A percentile compares a stretch with the other conserved stretches of the same genome.
phyloP scores from a whole-genome alignment of 2,113 vertebrate species.

The Leiothrix lutea region DNA sequence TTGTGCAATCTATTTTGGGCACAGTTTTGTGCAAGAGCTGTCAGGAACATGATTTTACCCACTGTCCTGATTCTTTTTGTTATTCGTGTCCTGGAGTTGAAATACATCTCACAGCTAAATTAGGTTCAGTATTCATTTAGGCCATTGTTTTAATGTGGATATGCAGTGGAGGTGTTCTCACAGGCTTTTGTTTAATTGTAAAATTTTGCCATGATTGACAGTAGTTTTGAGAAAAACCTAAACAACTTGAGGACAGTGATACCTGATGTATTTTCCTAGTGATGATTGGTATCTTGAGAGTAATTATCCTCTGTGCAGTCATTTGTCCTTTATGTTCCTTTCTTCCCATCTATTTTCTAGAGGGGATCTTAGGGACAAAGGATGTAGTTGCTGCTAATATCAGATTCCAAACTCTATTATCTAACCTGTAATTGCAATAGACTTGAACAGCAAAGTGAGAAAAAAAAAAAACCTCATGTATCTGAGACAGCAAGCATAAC shows the following conservation, averaged over 20 bases:
- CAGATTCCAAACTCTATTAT: not conserved
- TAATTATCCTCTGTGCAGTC: not conserved
- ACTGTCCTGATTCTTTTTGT: not conserved
- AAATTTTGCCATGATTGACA: not conserved
- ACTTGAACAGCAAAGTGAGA: constrained; percentile 30
- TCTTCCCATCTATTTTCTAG: not conserved
- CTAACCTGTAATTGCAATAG: constrained; percentile 44
- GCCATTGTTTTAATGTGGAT: not conserved
- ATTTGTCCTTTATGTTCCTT: not conserved
- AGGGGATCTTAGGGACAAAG: not conserved
- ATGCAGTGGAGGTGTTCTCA: not conserved
- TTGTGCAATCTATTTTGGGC: not conserved
- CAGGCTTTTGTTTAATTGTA: not conserved
- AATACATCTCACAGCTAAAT: not conserved
- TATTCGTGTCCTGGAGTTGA: not conserved
- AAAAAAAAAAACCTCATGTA: constrained; percentile 20
- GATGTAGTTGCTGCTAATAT: not conserved
- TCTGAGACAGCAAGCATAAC: constrained; percentile 36
- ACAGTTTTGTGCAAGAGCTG: not conserved
- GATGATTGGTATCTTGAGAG: not conserved
- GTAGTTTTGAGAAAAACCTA: not conserved
- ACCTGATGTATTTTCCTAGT: not conserved
- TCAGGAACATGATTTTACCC: not conserved
- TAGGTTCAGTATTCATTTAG: not conserved
- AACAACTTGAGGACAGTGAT: not conserved